Evolutionary conservation across 2,797 vertebrate genomes (phyloP).

Genomic region (Acrossocheilus fasciatus): DNA sequence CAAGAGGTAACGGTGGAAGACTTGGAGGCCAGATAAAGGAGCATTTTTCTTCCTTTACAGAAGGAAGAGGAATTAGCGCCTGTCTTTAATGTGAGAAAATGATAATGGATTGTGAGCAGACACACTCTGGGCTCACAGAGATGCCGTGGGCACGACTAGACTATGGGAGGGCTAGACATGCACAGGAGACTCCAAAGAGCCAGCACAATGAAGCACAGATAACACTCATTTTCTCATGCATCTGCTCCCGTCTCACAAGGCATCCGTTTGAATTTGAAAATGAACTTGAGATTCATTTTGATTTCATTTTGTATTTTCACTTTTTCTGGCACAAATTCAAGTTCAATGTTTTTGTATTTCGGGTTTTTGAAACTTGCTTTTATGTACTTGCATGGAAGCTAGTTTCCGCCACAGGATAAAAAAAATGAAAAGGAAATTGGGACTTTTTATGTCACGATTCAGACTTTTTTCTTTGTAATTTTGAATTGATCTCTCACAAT

Average conservation of each 20-base stretch:
- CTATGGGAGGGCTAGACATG: conserved; percentile 27
- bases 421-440: background rate
- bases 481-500: background rate
- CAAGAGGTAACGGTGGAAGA: conserved; percentile 38
- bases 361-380: conserved; percentile 25
- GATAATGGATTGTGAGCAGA: background rate
- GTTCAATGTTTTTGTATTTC: background rate
- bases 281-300: background rate
- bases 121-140: conserved; percentile 1
- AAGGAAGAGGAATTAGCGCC: background rate
- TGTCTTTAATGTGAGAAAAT: background rate
- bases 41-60: background rate
- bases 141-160: conserved; percentile 9
- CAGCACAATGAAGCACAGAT: conserved; percentile 59
- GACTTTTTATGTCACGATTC: background rate
- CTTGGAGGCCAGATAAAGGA: conserved; percentile 20
- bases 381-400: background rate
- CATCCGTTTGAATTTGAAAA: conserved; percentile 23
- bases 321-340: conserved; percentile 36
- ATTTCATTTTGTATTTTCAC: conserved; percentile 7
- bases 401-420: background rate
- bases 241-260: conserved; percentile 1
- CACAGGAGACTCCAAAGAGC: conserved; percentile 52
- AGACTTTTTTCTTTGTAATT: background rate
- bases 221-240: conserved; percentile 32